Evolutionary conservation across 2,797 vertebrate species (phyloP).

Genomic region (Megaceryle alcyon): DNA sequence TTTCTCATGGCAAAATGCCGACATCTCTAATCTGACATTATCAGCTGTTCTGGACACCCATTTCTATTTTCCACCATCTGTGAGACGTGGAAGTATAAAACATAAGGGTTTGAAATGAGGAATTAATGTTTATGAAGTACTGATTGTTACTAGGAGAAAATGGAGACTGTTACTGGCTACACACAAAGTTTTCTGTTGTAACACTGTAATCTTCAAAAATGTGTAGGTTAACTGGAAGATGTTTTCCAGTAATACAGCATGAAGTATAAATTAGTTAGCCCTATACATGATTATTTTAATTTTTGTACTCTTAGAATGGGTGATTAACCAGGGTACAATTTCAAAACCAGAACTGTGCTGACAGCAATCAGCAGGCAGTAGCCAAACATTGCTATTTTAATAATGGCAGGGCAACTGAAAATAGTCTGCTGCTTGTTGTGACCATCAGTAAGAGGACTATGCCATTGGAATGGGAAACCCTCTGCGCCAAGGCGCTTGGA

Average conservation of each 20-base stretch:
- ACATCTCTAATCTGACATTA: slow-evolving; percentile 20
- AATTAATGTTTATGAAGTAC: not conserved
- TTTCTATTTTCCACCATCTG: slow-evolving; percentile 13
- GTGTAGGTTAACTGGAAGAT: not conserved
- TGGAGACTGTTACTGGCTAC: not conserved
- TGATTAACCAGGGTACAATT: not conserved
- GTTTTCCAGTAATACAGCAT: not conserved
- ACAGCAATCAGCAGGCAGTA: not conserved
- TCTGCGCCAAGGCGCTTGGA: not conserved
- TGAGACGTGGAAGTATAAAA: not conserved
- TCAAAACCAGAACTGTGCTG: not conserved
- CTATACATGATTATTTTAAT: not conserved
- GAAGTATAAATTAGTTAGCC: not conserved
- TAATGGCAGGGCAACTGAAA: slow-evolving; percentile 21
- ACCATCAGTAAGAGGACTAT: not conserved
- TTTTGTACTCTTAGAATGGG: not conserved
- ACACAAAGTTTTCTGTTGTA: not conserved
- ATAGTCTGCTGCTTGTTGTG: not conserved
- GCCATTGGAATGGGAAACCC: not conserved
- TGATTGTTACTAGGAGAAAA: not conserved
- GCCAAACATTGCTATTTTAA: slow-evolving; percentile 17
- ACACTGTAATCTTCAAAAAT: not conserved
- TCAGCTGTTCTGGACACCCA: slow-evolving; percentile 32
- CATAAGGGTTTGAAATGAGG: not conserved
- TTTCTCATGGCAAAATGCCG: slow-evolving; percentile 51